A percentile compares a stretch with the other conserved stretches of the same genome.
Conservation (phyloP, 2,888 invertebrate genomes). For the Cheilosia variabilis region DNA sequence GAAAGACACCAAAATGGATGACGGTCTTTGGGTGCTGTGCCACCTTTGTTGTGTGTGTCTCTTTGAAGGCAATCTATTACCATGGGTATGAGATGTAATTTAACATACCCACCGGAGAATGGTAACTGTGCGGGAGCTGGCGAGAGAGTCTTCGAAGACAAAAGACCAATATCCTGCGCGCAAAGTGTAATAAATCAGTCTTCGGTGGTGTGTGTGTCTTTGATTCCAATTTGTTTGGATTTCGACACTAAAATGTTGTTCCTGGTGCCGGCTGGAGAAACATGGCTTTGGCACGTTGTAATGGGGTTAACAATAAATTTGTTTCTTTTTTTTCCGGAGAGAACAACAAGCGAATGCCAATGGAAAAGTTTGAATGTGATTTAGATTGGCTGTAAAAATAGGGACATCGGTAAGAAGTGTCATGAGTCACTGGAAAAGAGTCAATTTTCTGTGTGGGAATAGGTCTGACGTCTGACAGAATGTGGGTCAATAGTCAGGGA, state of each 20-base stretch:
- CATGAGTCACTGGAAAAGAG: constrained; percentile 34
- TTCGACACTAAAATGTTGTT: constrained; percentile 65
- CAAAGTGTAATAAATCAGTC: constrained; percentile 62
- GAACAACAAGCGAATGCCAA: neutral
- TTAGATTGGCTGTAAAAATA: constrained; percentile 25
- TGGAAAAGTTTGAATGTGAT: constrained; percentile 38
- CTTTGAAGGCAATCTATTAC: constrained; percentile 51
- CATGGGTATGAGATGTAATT: constrained; percentile 61
- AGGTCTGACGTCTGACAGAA: neutral
- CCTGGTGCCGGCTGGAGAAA: constrained; percentile 5
- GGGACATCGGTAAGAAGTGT: constrained; percentile 3
- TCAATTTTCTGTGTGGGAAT: neutral
- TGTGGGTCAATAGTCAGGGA: neutral
- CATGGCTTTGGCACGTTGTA: constrained; percentile 48
- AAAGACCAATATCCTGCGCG: constrained; percentile 66
- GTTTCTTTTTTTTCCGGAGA: neutral
- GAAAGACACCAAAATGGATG: constrained; percentile 24
- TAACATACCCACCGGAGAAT: constrained; percentile 32
- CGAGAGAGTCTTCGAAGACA: constrained; percentile 51
- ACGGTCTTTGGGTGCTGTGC: constrained; percentile 40
- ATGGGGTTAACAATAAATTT: constrained; percentile 48
- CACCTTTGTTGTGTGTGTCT: constrained; percentile 48
- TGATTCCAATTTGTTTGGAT: constrained; percentile 70
- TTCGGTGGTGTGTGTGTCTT: constrained; percentile 25
- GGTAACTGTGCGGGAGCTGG: constrained; percentile 33